A percentile compares a stretch with the other conserved stretches of the same genome.
Conservation (phyloP, 2,113 vertebrate genomes). For the Onychostoma macrolepis region DNA sequence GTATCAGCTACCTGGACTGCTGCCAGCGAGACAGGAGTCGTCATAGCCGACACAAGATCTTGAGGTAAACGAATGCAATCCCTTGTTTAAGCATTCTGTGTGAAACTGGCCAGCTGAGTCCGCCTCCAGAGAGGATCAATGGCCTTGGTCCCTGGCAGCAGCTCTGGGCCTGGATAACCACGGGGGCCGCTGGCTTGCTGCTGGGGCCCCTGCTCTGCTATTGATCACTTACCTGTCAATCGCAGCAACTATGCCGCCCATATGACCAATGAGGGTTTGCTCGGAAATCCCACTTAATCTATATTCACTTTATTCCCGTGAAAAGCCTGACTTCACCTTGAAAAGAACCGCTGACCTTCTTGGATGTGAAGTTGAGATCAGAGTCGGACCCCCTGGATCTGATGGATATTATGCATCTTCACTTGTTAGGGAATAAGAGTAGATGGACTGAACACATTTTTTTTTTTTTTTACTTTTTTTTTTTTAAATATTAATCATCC, state of each 20-base stretch:
- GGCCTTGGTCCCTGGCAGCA: slow-evolving; percentile 47
- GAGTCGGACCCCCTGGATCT: background rate
- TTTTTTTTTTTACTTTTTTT: too few species aligned
- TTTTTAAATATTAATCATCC: background rate
- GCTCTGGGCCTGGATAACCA: slow-evolving; percentile 38
- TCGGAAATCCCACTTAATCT: slow-evolving; percentile 35
- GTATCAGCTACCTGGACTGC: slow-evolving; percentile 97
- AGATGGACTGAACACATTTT: background rate
- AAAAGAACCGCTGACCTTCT: slow-evolving; percentile 28
- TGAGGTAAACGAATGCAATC: slow-evolving; percentile 81
- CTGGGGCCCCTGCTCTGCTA: slow-evolving; percentile 43
- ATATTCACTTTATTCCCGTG: slow-evolving; percentile 27
- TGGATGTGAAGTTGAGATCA: slow-evolving; percentile 7
- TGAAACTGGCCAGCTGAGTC: slow-evolving; percentile 17
- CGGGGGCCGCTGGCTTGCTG: slow-evolving; percentile 28
- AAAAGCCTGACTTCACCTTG: slow-evolving; percentile 35
- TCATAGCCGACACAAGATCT: slow-evolving; percentile 93
- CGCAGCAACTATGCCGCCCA: slow-evolving; percentile 46
- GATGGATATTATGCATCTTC: slow-evolving; percentile 30
- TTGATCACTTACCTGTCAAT: slow-evolving; percentile 59
- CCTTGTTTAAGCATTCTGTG: slow-evolving; percentile 39
- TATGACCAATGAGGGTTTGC: slow-evolving; percentile 6
- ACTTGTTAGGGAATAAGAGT: background rate
- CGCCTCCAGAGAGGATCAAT: slow-evolving; percentile 57
- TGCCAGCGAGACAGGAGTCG: slow-evolving; percentile 94